Evolutionary conservation across 2,113 vertebrate genomes (phyloP).

Genomic region (Gadus macrocephalus): DNA sequence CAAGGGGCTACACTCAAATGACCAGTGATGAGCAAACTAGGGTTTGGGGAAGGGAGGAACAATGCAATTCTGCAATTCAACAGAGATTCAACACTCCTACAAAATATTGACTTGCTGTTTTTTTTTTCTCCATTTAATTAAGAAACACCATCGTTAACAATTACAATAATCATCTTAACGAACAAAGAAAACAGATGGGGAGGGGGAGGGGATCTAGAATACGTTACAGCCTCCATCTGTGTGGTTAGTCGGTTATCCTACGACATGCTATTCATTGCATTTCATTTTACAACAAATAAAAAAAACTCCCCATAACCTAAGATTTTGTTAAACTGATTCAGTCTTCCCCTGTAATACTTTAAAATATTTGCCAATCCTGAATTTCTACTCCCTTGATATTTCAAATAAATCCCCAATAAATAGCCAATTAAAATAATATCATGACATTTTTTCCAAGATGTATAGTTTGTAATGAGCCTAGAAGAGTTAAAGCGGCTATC

Average conservation of each 20-base stretch:
- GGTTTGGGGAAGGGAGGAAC: neutral
- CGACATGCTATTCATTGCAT: slow-evolving; percentile 39
- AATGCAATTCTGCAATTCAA: too few species aligned
- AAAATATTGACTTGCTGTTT: neutral
- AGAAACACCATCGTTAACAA: slow-evolving; percentile 51
- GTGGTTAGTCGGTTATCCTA: slow-evolving; percentile 24
- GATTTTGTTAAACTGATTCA: too few species aligned
- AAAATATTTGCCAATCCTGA: too few species aligned
- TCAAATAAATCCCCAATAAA: neutral
- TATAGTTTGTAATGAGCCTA: slow-evolving; percentile 39
- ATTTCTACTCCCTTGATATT: too few species aligned
- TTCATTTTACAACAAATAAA: neutral
- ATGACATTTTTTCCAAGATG: slow-evolving; percentile 22
- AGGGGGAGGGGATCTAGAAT: slow-evolving; percentile 29
- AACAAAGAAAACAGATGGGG: slow-evolving; percentile 21
- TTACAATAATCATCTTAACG: slow-evolving; percentile 47
- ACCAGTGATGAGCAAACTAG: slow-evolving; percentile 17
- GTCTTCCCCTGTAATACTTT: too few species aligned
- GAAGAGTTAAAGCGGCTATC: slow-evolving; percentile 55
- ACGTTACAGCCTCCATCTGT: slow-evolving; percentile 45
- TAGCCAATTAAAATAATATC: slow-evolving; percentile 21
- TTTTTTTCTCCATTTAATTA: slow-evolving; percentile 26
- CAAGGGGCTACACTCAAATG: slow-evolving; percentile 10
- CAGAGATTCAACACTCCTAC: too few species aligned
- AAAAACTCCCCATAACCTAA: too few species aligned